Evolutionary conservation across 2,113 vertebrate species (phyloP), one percentile per base, ranked within the genome.

Genomic region (Puma concolor): DNA sequence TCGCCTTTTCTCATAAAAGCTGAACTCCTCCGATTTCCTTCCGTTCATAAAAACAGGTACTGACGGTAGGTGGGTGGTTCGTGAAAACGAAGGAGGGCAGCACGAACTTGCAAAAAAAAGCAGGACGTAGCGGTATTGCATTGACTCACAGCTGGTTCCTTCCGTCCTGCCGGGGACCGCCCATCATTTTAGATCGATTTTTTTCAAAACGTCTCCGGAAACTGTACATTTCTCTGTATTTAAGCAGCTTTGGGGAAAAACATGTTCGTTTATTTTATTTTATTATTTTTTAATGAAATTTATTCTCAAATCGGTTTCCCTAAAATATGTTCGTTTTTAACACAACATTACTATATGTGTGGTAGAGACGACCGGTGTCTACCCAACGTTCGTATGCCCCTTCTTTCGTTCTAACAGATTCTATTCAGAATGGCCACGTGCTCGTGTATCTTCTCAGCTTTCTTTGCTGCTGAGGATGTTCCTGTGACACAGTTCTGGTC

Each of bases 291-390:
- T 9, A 44, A 44, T 44, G 44, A 44, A 44, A 44, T 44, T 9
- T 1, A 44, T 44, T 44, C 44, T 44, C 44, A 1, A 44, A 44
- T 44, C 44, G 44, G 44, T 44, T 44, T 44, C 44, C 44, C 8
- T 44, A 72, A 36, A 36, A 9, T 14, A 31, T 3, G 25, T 41
- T 50, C 16, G 27, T 29, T 27, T 72, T 80, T 57, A 36, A 54
- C n/a, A 16, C 57, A 23, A 17, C 11, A 23, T 38, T 14, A 16
- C 2, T 33, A 7, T 1, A 16, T 0, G 9, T n/a, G 23, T 52
- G 48, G 38, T 11, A 48, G 66, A 7, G 3, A 29, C 33, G 60
- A 5, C 2, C 31, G 23, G 25, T 12, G 4, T 71, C 5, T 14
- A 10, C 44, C 29, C 27, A 14, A 4, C 1, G 2, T 2, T 7